phyloP scores from a whole-genome alignment of 2,113 vertebrate species.

The Silurus meridionalis region DNA sequence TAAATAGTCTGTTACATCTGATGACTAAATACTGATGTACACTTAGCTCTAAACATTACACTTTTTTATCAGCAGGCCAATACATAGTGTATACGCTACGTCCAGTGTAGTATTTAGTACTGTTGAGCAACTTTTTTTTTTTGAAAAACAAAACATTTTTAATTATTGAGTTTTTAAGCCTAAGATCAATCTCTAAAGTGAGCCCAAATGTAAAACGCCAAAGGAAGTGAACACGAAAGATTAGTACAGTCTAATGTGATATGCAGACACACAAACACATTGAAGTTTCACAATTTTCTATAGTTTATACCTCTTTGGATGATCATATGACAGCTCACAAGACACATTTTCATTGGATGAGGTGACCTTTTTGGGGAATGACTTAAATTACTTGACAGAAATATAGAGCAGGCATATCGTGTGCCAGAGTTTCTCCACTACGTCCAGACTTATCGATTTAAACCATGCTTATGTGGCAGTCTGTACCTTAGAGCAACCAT shows the following conservation, averaged over 20 bases:
- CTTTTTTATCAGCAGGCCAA: not conserved
- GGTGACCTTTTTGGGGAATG: conserved; percentile 3
- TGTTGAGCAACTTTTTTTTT: not conserved
- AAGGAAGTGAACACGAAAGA: not conserved
- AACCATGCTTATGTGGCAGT: not conserved
- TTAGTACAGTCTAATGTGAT: not conserved
- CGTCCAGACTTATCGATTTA: not conserved
- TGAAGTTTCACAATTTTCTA: not conserved
- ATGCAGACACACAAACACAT: not conserved
- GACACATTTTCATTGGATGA: not conserved
- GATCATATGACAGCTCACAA: not conserved
- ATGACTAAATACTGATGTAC: not conserved
- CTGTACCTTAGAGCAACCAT: not conserved
- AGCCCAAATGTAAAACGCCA: not conserved
- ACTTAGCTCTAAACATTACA: not conserved
- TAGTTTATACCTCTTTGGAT: not conserved
- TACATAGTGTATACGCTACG: not conserved
- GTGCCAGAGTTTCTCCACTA: not conserved
- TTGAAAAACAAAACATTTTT: not conserved
- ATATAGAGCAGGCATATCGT: not conserved
- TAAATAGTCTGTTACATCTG: not conserved
- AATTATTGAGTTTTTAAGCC: not conserved
- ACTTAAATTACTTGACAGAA: not conserved
- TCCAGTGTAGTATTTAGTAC: not conserved
- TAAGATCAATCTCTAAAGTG: not conserved